Evolutionary conservation across 2,113 vertebrate genomes (phyloP).

Genomic region (Pterocles burchelli): DNA sequence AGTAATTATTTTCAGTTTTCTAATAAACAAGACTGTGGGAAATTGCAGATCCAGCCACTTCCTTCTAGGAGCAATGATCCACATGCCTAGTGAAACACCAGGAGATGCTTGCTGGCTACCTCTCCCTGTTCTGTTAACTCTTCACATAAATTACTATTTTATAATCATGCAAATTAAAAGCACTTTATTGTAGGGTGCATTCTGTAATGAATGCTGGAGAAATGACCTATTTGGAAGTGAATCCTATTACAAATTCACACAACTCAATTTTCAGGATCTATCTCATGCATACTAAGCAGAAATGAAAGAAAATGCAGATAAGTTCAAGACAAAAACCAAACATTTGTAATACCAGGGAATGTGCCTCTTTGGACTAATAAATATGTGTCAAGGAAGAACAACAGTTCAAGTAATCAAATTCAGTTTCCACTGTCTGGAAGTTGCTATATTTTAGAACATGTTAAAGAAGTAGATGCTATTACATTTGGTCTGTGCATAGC

Average conservation of each 20-base stretch:
- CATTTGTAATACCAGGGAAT: conserved; percentile 16
- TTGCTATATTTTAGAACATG: neutral
- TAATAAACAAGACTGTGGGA: neutral
- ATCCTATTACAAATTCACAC: conserved; percentile 41
- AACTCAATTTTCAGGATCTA: conserved; percentile 36
- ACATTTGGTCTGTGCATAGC: neutral
- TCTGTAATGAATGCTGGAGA: conserved; percentile 17
- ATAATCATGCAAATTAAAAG: conserved; percentile 13
- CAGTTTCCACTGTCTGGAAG: neutral
- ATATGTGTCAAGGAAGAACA: neutral
- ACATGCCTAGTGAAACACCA: neutral
- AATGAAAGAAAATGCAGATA: conserved; percentile 6
- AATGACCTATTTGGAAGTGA: conserved; percentile 45
- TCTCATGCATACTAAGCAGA: conserved; percentile 29
- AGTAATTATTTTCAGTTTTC: neutral
- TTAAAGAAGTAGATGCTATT: neutral
- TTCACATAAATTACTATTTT: conserved; percentile 20
- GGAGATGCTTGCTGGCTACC: neutral
- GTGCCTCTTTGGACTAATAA: neutral
- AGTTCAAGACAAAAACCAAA: conserved; percentile 1
- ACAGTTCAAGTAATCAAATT: conserved; percentile 19
- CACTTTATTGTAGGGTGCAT: conserved; percentile 4
- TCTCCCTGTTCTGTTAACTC: conserved; percentile 1
- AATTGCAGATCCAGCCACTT: neutral
- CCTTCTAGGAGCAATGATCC: neutral